phyloP scores from a whole-genome alignment of 1,140 invertebrate species.

The Dendrolimus punctatus region DNA sequence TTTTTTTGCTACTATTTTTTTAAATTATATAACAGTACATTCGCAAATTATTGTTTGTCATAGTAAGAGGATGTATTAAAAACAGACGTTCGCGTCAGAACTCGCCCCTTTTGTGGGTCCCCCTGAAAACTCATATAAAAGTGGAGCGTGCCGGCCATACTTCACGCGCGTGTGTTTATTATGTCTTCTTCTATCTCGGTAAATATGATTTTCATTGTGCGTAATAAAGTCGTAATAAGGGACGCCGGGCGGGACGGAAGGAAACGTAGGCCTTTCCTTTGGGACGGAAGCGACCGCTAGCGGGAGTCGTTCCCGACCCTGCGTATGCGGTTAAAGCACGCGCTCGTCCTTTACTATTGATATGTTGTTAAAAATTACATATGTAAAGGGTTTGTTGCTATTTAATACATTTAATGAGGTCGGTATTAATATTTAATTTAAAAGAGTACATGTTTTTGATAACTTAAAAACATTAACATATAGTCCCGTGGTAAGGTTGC shows the following conservation, averaged over 20 bases:
- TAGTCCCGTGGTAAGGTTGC: no score
- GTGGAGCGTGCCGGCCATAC: conserved; percentile 17
- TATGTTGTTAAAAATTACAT: conserved; percentile 14
- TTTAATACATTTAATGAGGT: conserved; percentile 1
- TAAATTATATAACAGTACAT: no score
- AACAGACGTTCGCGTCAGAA: conserved; percentile 23
- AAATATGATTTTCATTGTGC: conserved; percentile 50
- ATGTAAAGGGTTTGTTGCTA: conserved; percentile 5
- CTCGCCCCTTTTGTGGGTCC: background rate
- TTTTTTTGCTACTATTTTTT: no score
- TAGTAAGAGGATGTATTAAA: conserved; percentile 30
- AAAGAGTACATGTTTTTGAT: no score
- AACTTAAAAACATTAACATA: no score
- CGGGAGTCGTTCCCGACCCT: no score
- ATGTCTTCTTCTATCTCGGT: conserved; percentile 35
- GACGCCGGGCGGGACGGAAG: conserved; percentile 34
- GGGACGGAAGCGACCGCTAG: conserved; percentile 5
- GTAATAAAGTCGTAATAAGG: conserved; percentile 50
- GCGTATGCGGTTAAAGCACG: no score
- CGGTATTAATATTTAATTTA: no score
- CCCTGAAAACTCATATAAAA: conserved; percentile 21
- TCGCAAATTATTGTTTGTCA: conserved; percentile 22
- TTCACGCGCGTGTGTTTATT: conserved; percentile 42
- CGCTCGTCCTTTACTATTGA: no score
- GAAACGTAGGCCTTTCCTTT: conserved; percentile 41